These are phyloP conservation scores for Lithophane socia DNA, from an alignment of 2,888 invertebrate genomes.

Conservation along the genomic window DNA sequence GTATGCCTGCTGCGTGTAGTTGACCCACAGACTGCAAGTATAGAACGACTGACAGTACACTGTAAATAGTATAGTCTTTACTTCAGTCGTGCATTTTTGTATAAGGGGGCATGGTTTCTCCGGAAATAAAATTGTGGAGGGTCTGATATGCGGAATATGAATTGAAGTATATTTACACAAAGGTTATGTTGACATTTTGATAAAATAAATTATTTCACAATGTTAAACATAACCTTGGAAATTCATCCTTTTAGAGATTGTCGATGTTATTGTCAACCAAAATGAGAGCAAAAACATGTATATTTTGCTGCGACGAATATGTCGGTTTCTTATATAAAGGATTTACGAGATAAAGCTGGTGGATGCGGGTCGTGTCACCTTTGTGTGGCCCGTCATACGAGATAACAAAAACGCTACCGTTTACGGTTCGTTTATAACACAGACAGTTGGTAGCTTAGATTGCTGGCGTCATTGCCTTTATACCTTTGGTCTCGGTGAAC, in stretches of 20 bases:
- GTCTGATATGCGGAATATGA: background rate
- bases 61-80: too few relatives aligned
- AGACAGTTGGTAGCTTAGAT: constrained; percentile 26
- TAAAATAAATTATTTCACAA: background rate
- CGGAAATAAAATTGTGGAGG: background rate
- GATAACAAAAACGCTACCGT: constrained; percentile 41
- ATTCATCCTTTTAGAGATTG: background rate
- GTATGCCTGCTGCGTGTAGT: too few relatives aligned
- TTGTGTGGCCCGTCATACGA: constrained; percentile 38
- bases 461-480: constrained; percentile 10
- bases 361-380: constrained; percentile 44
- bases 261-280: constrained; percentile 1
- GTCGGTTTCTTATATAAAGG: constrained; percentile 33
- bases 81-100: too few relatives aligned
- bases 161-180: constrained; percentile 6
- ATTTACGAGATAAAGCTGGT: constrained; percentile 42
- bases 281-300: background rate
- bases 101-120: background rate
- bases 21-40: too few relatives aligned
- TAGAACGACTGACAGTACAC: too few relatives aligned
- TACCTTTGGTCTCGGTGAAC: constrained; percentile 17
- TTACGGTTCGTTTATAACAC: constrained; percentile 28
- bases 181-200: background rate
- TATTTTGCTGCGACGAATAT: constrained; percentile 8
- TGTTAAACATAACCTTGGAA: background rate